A percentile compares a stretch with the other conserved stretches of the same genome.
Conservation (phyloP, 2,888 invertebrate genomes). For the Boloria selene region DNA sequence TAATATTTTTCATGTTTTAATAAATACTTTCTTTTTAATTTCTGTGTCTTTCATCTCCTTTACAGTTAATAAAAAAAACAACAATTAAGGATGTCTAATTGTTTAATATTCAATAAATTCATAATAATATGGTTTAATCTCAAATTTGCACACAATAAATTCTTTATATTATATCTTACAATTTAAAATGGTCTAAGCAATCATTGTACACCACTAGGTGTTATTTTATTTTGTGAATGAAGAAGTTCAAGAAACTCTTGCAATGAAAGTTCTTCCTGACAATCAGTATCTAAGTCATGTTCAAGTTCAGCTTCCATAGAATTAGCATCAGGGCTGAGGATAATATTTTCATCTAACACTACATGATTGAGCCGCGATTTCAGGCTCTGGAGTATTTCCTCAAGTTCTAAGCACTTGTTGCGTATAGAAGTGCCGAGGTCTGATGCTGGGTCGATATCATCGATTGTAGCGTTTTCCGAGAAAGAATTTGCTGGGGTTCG, state of each 20-base stretch:
- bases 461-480: slow-evolving; percentile 70
- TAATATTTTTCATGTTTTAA: neutral
- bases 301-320: slow-evolving; percentile 76
- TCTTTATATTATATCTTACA: slow-evolving; percentile 55
- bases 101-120: slow-evolving; percentile 44
- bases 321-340: slow-evolving; percentile 76
- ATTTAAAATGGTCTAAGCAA: slow-evolving; percentile 49
- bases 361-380: slow-evolving; percentile 78
- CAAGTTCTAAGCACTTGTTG: slow-evolving; percentile 77
- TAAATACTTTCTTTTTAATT: slow-evolving; percentile 5
- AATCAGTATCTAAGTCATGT: slow-evolving; percentile 78
- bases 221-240: slow-evolving; percentile 74
- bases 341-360: slow-evolving; percentile 76
- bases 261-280: slow-evolving; percentile 77
- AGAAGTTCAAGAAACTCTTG: slow-evolving; percentile 77
- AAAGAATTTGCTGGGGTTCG: slow-evolving; percentile 75
- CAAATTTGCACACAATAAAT: slow-evolving; percentile 73
- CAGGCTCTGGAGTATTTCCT: slow-evolving; percentile 77
- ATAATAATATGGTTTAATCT: slow-evolving; percentile 66
- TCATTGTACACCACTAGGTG: slow-evolving; percentile 66
- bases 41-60: neutral
- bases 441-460: slow-evolving; percentile 77
- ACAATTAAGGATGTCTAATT: slow-evolving; percentile 30
- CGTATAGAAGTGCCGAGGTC: slow-evolving; percentile 77
- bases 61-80: slow-evolving; percentile 24